Base-by-base conservation (phyloP, 2,888 invertebrate species). In the Cosmorhoe ocellata region DNA sequence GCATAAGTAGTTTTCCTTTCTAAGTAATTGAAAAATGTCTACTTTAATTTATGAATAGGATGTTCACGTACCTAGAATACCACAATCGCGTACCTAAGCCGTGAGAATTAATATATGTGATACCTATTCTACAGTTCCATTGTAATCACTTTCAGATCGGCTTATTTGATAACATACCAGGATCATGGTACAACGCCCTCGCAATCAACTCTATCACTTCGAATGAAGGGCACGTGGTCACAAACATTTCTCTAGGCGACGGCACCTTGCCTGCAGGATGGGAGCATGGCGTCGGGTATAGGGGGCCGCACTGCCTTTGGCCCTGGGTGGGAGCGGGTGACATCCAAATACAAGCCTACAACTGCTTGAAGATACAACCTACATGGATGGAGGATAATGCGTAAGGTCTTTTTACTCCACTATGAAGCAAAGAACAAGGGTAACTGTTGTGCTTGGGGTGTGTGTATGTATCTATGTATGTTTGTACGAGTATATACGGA, bases 341-440 rank as follows among this genome's bases (percentile, higher is more conserved):
- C 59, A 79, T 76, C n/a, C 88, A 87, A 12, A 91, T 94, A 53
- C 79, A 93, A 24, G 90, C 93, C 33, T 91, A 91, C 42, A 93
- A 94, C 64, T 97, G 97, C 70, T 81, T 97, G 14, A 94, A 93
- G 72, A 95, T 96, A 56, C 94, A 95, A 72, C 96, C 97, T 0
- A 95, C 94, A 14, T 97, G 97, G 97, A 96, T 97, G 96, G 91
- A 92, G 66, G 94, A 95, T 56, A 72, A 79, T 56, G 79, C 74
- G 90, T 90, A 58, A 79, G 86, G 4, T 18, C 18, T 18, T 18
- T 18, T 18, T n/a, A n/a, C n/a, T n/a, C n/a, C n/a, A n/a, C n/a
- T n/a, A n/a, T n/a, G n/a, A n/a, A n/a, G n/a, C n/a, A n/a, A n/a
- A n/a, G n/a, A n/a, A n/a, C n/a, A n/a, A n/a, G n/a, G n/a, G n/a